These are phyloP conservation scores for Hirundo rustica DNA, from an alignment of 2,797 vertebrate genomes.

Conservation along the genomic window DNA sequence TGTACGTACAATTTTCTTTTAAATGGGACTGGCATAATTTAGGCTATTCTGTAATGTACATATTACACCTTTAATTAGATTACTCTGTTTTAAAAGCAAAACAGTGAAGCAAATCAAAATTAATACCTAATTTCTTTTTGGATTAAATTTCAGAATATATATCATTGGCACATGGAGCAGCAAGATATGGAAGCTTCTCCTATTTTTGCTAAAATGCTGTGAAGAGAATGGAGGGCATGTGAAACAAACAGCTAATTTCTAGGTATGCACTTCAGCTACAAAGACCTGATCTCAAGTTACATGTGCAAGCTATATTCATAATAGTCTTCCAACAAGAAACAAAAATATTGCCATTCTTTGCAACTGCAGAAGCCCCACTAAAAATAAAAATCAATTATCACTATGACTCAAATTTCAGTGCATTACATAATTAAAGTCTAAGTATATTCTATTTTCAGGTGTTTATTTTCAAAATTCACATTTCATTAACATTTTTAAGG, in stretches of 20 bases:
- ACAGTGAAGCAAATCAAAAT: not conserved
- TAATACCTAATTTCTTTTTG: not conserved
- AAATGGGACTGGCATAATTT: not conserved
- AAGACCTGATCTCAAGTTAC: not conserved
- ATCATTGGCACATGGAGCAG: not conserved
- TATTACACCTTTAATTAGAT: not conserved
- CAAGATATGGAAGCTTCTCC: not conserved
- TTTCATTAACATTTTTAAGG: not conserved
- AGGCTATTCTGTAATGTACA: not conserved
- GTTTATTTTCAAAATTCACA: not conserved
- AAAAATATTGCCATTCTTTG: not conserved
- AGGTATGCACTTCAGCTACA: fast-evolving
- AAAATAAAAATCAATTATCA: not conserved
- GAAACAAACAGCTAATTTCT: slow-evolving; percentile 39
- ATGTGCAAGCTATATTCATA: not conserved
- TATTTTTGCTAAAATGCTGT: not conserved
- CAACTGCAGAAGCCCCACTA: fast-evolving
- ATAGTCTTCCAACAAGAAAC: not conserved
- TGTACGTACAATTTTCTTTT: not conserved
- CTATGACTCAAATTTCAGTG: not conserved
- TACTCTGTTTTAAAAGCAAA: slow-evolving; percentile 8
- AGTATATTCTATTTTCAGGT: not conserved
- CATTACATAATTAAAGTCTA: not conserved
- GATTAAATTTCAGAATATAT: not conserved
- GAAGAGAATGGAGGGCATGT: not conserved